Evolutionary conservation across 2,888 invertebrate genomes (phyloP).

Genomic region (Drosophila mimica): DNA sequence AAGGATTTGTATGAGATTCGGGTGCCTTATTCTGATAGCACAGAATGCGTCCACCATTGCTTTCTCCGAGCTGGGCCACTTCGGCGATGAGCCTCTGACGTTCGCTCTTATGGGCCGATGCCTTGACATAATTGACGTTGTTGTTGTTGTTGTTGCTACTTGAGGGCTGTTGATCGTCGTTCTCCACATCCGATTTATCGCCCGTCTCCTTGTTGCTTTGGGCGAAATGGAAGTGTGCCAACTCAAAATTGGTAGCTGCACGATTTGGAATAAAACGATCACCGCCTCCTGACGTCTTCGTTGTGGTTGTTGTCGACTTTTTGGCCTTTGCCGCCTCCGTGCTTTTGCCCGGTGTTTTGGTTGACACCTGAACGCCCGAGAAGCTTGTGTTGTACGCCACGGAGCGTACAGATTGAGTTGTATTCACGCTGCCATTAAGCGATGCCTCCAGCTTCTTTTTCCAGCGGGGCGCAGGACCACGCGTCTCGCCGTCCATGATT

Average conservation of each 20-base stretch:
- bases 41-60: slow-evolving; percentile 90
- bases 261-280: slow-evolving; percentile 97
- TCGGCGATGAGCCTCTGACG: slow-evolving; percentile 88
- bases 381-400: slow-evolving; percentile 87
- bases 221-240: slow-evolving; percentile 89
- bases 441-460: slow-evolving; percentile 89
- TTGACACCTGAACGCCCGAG: slow-evolving; percentile 86
- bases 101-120: slow-evolving; percentile 86
- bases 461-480: slow-evolving; percentile 92
- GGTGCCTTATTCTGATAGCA: slow-evolving; percentile 96
- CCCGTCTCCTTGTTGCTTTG: slow-evolving; percentile 85
- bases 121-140: slow-evolving; percentile 73
- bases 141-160: slow-evolving; percentile 52
- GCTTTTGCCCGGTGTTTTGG: slow-evolving; percentile 85
- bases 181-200: slow-evolving; percentile 83
- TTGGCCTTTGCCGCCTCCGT: slow-evolving; percentile 83
- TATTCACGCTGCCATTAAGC: slow-evolving; percentile 87
- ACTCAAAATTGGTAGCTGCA: slow-evolving; percentile 94
- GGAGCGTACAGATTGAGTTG: slow-evolving; percentile 86
- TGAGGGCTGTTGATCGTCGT: slow-evolving; percentile 74
- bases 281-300: slow-evolving; percentile 89
- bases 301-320: slow-evolving; percentile 88
- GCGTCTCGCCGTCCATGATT: slow-evolving; percentile 92
- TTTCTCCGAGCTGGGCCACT: slow-evolving; percentile 89
- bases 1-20: slow-evolving; percentile 94